Percentiles rank a stretch among this genome's conserved stretches.
Conservation (phyloP, 2,888 invertebrate species). For the Netelia virgata region DNA sequence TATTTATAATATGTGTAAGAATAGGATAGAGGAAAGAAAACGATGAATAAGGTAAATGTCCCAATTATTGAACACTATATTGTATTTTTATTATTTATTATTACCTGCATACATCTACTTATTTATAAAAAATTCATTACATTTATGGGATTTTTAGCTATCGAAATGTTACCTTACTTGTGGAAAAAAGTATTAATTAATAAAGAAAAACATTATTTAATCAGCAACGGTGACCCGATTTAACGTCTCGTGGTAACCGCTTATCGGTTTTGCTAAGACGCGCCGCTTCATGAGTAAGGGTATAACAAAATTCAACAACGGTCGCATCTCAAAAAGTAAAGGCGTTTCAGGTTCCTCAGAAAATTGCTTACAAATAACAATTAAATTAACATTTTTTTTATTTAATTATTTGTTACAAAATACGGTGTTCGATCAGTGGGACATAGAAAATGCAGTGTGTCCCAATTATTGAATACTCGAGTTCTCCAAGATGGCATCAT, state of each 20-base stretch:
- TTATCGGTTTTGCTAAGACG: constrained; percentile 32
- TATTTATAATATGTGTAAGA: no score
- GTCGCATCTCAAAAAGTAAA: constrained; percentile 19
- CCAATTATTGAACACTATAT: neutral
- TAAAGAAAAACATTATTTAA: neutral
- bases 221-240: constrained; percentile 9
- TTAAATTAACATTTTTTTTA: constrained; percentile 1
- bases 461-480: neutral
- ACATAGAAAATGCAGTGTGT: neutral
- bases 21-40: no score
- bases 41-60: no score
- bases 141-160: neutral
- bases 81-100: neutral
- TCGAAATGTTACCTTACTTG: constrained; percentile 6
- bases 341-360: constrained; percentile 20
- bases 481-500: constrained; percentile 3
- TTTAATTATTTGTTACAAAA: constrained; percentile 5
- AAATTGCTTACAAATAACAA: constrained; percentile 13
- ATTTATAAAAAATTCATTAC: neutral
- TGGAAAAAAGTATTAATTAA: neutral
- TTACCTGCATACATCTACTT: constrained; percentile 1
- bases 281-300: constrained; percentile 26
- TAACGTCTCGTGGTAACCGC: constrained; percentile 2
- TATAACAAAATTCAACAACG: neutral
- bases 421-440: neutral